Evolutionary conservation across 2,888 invertebrate species (phyloP).

Genomic region (Pelosia muscerda): DNA sequence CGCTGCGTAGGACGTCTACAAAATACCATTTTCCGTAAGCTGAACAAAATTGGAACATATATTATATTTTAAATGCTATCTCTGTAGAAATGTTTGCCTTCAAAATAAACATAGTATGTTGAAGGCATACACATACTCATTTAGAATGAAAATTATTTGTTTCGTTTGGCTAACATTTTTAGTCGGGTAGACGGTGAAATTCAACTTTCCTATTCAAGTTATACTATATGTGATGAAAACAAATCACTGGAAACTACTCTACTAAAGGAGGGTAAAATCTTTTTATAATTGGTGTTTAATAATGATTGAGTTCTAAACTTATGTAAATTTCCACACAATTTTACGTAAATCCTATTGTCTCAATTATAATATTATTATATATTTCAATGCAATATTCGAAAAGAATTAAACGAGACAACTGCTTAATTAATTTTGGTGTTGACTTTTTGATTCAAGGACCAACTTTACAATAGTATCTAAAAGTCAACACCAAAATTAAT

Average conservation of each 20-base stretch:
- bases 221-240: neutral
- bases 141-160: constrained; percentile 6
- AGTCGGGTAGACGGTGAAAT: neutral
- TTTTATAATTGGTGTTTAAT: too few relatives aligned
- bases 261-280: neutral
- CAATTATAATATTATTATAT: too few relatives aligned
- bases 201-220: neutral
- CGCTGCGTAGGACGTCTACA: constrained; percentile 56
- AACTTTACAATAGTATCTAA: too few relatives aligned
- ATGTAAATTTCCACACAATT: too few relatives aligned
- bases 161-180: neutral
- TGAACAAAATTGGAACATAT: constrained; percentile 38
- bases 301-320: too few relatives aligned
- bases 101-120: constrained; percentile 7
- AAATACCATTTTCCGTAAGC: constrained; percentile 54
- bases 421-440: too few relatives aligned
- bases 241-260: neutral
- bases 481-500: neutral
- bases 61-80: constrained; percentile 41
- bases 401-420: too few relatives aligned
- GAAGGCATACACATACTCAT: constrained; percentile 5
- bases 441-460: too few relatives aligned
- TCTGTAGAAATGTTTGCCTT: constrained; percentile 24
- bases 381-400: too few relatives aligned
- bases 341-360: too few relatives aligned